Percentiles rank a stretch among this genome's conserved stretches.
Evolutionary conservation across 2,888 invertebrate species (phyloP).

Genomic region (Drosophila meridiana): DNA sequence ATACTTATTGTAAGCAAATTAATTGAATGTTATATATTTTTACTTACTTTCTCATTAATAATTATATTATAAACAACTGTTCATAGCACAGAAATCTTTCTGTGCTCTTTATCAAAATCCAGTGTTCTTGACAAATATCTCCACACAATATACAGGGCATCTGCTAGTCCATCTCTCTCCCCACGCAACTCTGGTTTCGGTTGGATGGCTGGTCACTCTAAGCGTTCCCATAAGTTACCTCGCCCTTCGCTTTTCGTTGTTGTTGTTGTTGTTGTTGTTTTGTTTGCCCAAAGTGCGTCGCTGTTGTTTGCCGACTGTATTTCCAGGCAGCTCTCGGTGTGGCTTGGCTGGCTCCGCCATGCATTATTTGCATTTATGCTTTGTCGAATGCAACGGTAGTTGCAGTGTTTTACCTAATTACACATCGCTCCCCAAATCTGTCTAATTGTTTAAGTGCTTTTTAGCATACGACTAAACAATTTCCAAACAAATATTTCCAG

Average conservation of each 20-base stretch:
- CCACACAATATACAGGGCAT: slow-evolving; percentile 21
- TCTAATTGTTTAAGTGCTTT: slow-evolving; percentile 79
- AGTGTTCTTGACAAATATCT: no score
- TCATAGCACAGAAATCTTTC: no score
- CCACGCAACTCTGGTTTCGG: not conserved
- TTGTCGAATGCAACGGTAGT: slow-evolving; percentile 65
- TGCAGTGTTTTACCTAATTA: slow-evolving; percentile 73
- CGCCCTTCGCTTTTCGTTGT: slow-evolving; percentile 25
- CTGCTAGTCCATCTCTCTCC: not conserved
- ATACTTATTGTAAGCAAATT: no score
- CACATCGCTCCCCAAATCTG: slow-evolving; percentile 55
- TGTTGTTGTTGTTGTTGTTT: slow-evolving; percentile 19
- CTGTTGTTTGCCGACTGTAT: slow-evolving; percentile 32
- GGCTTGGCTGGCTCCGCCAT: slow-evolving; percentile 27
- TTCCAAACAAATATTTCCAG: slow-evolving; percentile 56
- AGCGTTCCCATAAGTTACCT: slow-evolving; percentile 68
- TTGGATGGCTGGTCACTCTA: slow-evolving; percentile 54
- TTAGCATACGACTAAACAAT: slow-evolving; percentile 75
- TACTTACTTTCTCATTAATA: no score
- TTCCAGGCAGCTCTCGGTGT: slow-evolving; percentile 26
- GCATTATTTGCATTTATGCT: slow-evolving; percentile 68
- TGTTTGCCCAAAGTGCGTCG: slow-evolving; percentile 59
- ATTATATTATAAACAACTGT: no score
- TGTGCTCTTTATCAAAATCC: no score
- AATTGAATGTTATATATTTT: no score